These are phyloP conservation scores for Tauraco erythrolophus DNA, from an alignment of 2,113 vertebrate species.

Conservation along the genomic window DNA sequence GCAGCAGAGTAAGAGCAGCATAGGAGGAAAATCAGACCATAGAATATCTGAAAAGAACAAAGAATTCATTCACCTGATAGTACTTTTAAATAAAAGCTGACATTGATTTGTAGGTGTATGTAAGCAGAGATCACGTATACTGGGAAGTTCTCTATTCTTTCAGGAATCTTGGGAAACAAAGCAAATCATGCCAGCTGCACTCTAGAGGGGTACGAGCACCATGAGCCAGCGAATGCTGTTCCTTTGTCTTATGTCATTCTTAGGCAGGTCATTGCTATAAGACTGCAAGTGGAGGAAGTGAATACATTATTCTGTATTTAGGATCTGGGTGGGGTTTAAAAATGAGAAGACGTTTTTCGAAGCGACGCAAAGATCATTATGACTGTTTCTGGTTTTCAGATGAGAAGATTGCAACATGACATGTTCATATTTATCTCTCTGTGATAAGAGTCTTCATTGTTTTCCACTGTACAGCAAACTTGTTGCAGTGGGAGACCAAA, in stretches of 20 bases:
- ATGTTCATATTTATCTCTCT: not conserved
- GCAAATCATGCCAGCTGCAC: not conserved
- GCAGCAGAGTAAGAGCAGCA: not conserved
- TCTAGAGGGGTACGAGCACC: not conserved
- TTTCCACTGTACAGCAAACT: not conserved
- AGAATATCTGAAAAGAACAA: not conserved
- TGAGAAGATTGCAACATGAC: not conserved
- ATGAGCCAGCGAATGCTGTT: fast-evolving
- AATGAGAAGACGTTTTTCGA: not conserved
- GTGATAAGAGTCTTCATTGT: not conserved
- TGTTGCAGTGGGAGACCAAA: not conserved
- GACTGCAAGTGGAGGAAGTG: not conserved
- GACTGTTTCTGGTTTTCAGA: not conserved
- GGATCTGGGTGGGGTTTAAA: not conserved
- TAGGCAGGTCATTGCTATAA: not conserved
- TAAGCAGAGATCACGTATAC: not conserved
- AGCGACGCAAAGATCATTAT: not conserved
- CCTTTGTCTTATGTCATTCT: not conserved
- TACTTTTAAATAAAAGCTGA: slow-evolving; percentile 10
- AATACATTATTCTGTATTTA: not conserved
- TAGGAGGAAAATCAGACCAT: not conserved
- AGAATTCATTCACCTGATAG: not conserved
- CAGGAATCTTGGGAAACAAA: not conserved
- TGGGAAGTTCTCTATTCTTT: not conserved
- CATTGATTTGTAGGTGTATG: not conserved